Percentiles rank a stretch among this genome's conserved stretches.
These are phyloP conservation scores for Ectemnius cavifrons DNA, from an alignment of 2,888 invertebrate genomes.

Conservation along the genomic window DNA sequence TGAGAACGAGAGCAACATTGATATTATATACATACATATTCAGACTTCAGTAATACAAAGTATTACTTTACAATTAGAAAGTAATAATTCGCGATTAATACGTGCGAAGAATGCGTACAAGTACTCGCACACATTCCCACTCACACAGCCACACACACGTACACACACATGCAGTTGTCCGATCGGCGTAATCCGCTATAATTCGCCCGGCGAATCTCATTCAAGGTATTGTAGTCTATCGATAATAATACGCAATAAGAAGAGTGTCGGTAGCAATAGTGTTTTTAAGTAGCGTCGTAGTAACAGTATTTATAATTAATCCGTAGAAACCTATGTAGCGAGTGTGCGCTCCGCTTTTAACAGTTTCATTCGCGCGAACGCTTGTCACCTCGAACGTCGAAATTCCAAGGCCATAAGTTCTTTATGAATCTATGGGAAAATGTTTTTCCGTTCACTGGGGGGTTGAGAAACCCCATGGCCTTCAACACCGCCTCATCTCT, in stretches of 20 bases:
- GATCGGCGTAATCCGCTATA: not conserved
- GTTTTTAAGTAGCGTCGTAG: constrained; percentile 42
- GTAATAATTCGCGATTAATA: not conserved
- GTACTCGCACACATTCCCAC: not conserved
- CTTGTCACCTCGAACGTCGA: not conserved
- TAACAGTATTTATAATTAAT: constrained; percentile 47
- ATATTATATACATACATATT: not conserved
- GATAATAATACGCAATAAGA: constrained; percentile 51
- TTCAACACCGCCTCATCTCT: not conserved
- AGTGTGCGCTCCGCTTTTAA: not conserved
- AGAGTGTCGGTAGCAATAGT: constrained; percentile 53
- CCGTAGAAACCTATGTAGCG: constrained; percentile 43
- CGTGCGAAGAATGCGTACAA: constrained; percentile 1
- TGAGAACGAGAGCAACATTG: not conserved
- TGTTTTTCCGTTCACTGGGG: not conserved
- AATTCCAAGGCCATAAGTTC: not conserved
- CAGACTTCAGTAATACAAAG: not conserved
- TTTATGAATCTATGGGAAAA: not conserved
- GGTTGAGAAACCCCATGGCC: no score
- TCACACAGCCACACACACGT: not conserved
- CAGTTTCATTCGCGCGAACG: not conserved
- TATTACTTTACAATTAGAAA: not conserved
- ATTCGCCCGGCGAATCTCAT: not conserved
- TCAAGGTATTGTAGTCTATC: constrained; percentile 32
- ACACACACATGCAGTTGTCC: not conserved